Evolutionary conservation across 2,113 vertebrate species (phyloP).

Genomic region (Atherinomorus stipes): DNA sequence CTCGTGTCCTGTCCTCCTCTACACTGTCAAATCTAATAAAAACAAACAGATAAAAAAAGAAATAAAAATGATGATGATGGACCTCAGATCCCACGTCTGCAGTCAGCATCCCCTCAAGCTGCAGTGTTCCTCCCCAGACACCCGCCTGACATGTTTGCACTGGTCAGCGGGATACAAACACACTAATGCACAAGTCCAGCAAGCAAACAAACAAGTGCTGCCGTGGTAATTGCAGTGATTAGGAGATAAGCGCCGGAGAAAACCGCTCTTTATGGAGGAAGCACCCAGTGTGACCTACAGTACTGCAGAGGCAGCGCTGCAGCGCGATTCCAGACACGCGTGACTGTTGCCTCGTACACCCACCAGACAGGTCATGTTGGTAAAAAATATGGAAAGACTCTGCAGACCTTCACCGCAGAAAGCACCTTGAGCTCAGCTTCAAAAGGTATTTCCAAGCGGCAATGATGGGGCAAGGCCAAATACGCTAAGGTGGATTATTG

Average conservation of each 20-base stretch:
- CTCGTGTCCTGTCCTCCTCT: not conserved
- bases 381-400: conserved; percentile 31
- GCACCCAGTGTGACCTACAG: conserved; percentile 70
- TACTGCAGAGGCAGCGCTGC: conserved; percentile 42
- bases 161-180: conserved; percentile 73
- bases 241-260: conserved; percentile 69
- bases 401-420: conserved; percentile 17
- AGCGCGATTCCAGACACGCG: conserved; percentile 48
- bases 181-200: conserved; percentile 69
- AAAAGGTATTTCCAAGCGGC: conserved; percentile 23
- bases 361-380: conserved; percentile 26
- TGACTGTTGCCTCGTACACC: conserved; percentile 44
- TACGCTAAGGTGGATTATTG: conserved; percentile 27
- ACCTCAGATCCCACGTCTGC: conserved; percentile 46
- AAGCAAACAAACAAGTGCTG: conserved; percentile 77
- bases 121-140: conserved; percentile 64
- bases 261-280: conserved; percentile 42
- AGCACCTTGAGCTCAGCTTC: conserved; percentile 41
- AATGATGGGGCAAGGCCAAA: conserved; percentile 22
- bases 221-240: conserved; percentile 79
- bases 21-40: not conserved
- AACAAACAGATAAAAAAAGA: conserved; percentile 7
- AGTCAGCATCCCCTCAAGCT: conserved; percentile 57
- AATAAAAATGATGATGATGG: conserved; percentile 2
- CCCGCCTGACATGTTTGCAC: conserved; percentile 53